Conservation (phyloP, 2,888 invertebrate genomes). For the Noctua janthina region DNA sequence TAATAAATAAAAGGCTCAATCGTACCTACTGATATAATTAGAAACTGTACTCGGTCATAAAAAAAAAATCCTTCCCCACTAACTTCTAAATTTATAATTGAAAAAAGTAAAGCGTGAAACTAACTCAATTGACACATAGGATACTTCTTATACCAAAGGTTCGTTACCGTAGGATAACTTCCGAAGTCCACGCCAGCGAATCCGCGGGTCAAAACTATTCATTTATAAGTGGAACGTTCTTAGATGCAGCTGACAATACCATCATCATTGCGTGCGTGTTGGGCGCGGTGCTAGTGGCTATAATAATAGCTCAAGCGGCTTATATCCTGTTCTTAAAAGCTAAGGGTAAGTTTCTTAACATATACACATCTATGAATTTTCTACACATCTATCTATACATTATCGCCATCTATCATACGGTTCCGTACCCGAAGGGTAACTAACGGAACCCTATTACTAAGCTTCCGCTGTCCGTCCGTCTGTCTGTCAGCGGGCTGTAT, state of each 20-base stretch:
- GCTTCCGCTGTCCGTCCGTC: no score
- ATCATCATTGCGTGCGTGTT: background rate
- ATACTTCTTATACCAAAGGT: background rate
- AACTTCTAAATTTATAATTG: no score
- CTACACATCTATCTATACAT: no score
- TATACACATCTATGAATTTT: background rate
- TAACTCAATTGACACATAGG: background rate
- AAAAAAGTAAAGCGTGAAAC: no score
- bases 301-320: conserved; percentile 37
- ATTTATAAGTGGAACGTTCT: background rate
- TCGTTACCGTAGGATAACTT: background rate
- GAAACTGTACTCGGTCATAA: no score
- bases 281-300: rapidly evolving
- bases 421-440: no score
- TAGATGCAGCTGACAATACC: background rate
- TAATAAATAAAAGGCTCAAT: no score
- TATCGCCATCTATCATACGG: no score
- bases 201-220: background rate
- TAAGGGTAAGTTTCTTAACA: conserved; percentile 59
- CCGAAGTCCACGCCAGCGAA: background rate
- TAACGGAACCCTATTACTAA: no score
- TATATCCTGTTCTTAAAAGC: conserved; percentile 56
- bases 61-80: no score
- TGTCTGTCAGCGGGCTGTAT: no score
- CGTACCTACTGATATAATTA: no score